Evolutionary conservation across 2,888 invertebrate species (phyloP).

Genomic region (Phania funesta): DNA sequence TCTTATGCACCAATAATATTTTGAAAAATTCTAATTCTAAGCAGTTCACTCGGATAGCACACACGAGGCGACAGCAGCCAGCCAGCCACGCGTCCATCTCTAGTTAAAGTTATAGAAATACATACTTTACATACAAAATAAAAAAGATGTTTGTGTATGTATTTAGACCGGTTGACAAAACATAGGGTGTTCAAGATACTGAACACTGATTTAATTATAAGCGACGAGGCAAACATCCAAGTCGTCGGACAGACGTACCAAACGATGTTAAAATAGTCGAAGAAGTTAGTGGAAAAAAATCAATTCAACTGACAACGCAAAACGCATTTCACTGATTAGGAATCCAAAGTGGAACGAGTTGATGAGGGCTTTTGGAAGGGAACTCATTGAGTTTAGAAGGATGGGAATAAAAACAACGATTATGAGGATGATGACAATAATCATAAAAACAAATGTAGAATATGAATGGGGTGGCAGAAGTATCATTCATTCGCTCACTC

Average conservation of each 20-base stretch:
- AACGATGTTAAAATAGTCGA: slow-evolving; percentile 11
- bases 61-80: no score
- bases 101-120: not conserved
- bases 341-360: slow-evolving; percentile 56
- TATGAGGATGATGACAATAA: slow-evolving; percentile 73
- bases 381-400: slow-evolving; percentile 50
- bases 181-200: slow-evolving; percentile 68
- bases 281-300: slow-evolving; percentile 56
- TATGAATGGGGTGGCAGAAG: slow-evolving; percentile 54
- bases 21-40: no score
- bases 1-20: no score
- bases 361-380: slow-evolving; percentile 49
- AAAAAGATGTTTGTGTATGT: not conserved
- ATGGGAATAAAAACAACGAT: slow-evolving; percentile 64
- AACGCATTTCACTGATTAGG: slow-evolving; percentile 77
- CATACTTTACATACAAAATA: slow-evolving; percentile 2
- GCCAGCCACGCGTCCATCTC: not conserved
- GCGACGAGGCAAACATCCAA: slow-evolving; percentile 32
- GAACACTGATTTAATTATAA: slow-evolving; percentile 70
- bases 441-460: slow-evolving; percentile 77
- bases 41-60: no score
- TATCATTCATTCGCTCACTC: slow-evolving; percentile 35
- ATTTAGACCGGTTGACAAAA: slow-evolving; percentile 57
- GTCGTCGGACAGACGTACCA: slow-evolving; percentile 22
- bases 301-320: slow-evolving; percentile 71